Conservation (phyloP, 2,113 vertebrate genomes). For the Pithys albifrons region DNA sequence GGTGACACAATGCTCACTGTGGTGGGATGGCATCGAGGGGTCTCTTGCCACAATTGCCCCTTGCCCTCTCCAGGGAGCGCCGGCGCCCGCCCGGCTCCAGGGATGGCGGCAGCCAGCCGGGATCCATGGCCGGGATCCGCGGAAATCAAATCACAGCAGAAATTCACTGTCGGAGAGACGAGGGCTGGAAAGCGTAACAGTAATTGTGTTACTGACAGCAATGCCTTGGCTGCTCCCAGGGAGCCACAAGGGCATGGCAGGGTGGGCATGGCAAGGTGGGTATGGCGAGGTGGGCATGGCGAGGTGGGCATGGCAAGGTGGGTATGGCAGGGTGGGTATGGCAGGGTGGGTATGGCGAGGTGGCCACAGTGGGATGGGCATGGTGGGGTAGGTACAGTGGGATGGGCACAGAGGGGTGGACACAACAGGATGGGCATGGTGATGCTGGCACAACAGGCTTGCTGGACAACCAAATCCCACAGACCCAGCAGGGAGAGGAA, state of each 20-base stretch:
- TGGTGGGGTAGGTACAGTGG: fast-evolving
- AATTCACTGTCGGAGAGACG: background rate
- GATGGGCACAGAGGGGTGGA: fast-evolving
- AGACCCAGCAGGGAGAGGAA: too few species aligned
- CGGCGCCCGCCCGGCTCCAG: background rate
- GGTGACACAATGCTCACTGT: background rate
- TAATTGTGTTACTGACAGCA: background rate
- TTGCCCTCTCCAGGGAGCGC: background rate
- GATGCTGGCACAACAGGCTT: background rate
- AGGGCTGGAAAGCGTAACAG: background rate
- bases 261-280: background rate
- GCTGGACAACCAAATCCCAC: background rate
- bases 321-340: background rate
- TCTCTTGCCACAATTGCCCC: fast-evolving
- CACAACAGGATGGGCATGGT: background rate
- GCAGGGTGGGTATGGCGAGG: background rate
- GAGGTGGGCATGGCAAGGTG: background rate
- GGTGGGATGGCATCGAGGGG: fast-evolving
- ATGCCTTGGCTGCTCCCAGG: fast-evolving
- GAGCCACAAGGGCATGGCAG: fast-evolving
- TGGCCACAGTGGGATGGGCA: background rate
- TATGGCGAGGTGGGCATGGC: background rate
- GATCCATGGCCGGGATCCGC: background rate
- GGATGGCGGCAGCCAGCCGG: background rate
- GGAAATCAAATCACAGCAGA: slow-evolving; percentile 48